Conservation (phyloP, 2,888 invertebrate species). For the Aplocera efformata region DNA sequence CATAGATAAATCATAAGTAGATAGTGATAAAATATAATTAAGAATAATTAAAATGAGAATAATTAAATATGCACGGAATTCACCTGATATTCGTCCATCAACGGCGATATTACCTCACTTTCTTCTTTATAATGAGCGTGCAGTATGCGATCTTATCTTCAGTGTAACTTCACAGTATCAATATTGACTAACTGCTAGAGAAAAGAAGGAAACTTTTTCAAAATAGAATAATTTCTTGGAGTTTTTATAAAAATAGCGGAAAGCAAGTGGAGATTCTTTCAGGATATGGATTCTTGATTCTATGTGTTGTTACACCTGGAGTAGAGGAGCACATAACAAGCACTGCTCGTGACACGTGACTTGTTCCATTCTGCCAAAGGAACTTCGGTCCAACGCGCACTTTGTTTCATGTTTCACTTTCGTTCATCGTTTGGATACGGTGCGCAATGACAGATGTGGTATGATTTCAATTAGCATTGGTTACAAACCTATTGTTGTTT, state of each 20-base stretch:
- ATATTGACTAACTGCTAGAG: no score
- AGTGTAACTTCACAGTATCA: background rate
- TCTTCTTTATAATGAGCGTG: slow-evolving; percentile 45
- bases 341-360: slow-evolving; percentile 2
- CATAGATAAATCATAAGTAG: no score
- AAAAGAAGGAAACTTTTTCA: no score
- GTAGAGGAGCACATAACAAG: slow-evolving; percentile 1
- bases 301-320: slow-evolving; percentile 7
- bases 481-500: no score
- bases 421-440: slow-evolving; percentile 51
- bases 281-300: no score
- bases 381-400: slow-evolving; percentile 65
- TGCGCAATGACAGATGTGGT: slow-evolving; percentile 21
- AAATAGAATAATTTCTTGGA: no score
- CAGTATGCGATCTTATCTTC: slow-evolving; percentile 38
- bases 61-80: slow-evolving; percentile 30
- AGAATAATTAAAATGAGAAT: background rate
- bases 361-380: slow-evolving; percentile 47
- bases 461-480: slow-evolving; percentile 1
- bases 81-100: slow-evolving; percentile 69
- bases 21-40: slow-evolving; percentile 4
- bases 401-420: slow-evolving; percentile 71
- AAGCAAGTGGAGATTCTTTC: no score
- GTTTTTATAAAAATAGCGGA: no score
- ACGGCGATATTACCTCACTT: slow-evolving; percentile 50